These are phyloP conservation scores for Drosophila cyrtoloma DNA, from an alignment of 2,888 invertebrate genomes.

Conservation along the genomic window DNA sequence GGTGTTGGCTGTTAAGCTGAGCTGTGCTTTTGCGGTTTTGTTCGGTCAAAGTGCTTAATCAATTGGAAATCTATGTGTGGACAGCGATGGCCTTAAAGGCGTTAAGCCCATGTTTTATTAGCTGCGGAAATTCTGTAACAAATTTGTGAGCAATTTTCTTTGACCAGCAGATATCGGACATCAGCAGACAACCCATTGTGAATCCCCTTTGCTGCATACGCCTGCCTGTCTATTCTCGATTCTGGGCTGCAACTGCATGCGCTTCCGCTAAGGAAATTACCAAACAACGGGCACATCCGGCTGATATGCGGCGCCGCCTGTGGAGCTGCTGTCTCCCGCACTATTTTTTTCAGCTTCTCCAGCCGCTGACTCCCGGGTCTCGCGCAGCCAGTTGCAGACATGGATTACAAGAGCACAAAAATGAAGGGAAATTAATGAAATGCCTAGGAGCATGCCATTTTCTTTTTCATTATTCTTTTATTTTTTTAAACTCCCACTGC, in stretches of 20 bases:
- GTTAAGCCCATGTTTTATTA: conserved; percentile 37
- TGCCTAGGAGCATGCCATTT: conserved; percentile 69
- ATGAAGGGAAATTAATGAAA: conserved; percentile 70
- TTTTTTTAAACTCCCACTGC: conserved; percentile 1
- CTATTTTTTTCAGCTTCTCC: neutral
- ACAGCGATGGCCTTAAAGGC: conserved; percentile 43
- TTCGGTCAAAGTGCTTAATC: conserved; percentile 58
- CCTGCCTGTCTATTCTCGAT: conserved; percentile 22
- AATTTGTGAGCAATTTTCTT: conserved; percentile 48
- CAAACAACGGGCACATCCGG: conserved; percentile 78
- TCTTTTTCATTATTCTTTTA: neutral
- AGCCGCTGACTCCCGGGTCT: conserved; percentile 4
- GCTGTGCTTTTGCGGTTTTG: conserved; percentile 45
- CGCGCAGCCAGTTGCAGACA: conserved; percentile 42
- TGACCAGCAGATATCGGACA: conserved; percentile 20
- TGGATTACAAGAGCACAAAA: conserved; percentile 48
- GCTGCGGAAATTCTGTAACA: conserved; percentile 53
- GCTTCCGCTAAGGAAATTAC: conserved; percentile 77
- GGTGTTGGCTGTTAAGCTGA: conserved; percentile 14
- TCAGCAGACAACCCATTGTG: conserved; percentile 13
- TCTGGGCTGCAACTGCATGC: conserved; percentile 64
- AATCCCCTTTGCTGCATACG: neutral
- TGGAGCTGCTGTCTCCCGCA: conserved; percentile 43
- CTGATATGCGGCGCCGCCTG: conserved; percentile 72
- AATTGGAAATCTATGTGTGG: conserved; percentile 58